Conservation (phyloP, 2,113 vertebrate genomes). For the Brienomyrus brachyistius region DNA sequence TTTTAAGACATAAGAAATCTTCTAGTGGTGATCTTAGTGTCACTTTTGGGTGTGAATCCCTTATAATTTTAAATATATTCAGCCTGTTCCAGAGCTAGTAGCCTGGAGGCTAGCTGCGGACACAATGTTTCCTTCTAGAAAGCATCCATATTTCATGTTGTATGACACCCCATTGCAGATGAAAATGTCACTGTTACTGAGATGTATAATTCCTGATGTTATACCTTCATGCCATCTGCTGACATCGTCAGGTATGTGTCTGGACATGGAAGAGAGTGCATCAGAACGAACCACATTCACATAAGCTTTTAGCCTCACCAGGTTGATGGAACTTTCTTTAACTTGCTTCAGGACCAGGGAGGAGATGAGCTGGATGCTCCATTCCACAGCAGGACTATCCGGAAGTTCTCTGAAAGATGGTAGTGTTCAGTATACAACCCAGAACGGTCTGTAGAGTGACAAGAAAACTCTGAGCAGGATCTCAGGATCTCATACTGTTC, state of each 20-base stretch:
- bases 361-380: conserved; percentile 67
- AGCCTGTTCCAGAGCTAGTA: neutral
- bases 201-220: neutral
- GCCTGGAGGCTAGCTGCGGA: no score
- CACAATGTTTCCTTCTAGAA: neutral
- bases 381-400: conserved; percentile 73
- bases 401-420: conserved; percentile 70
- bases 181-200: neutral
- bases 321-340: conserved; percentile 56
- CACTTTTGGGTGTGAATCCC: neutral
- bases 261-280: neutral
- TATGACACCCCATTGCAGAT: neutral
- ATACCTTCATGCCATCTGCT: neutral
- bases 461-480: neutral
- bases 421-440: neutral
- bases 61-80: neutral
- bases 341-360: conserved; percentile 64
- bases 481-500: neutral
- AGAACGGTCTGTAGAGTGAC: neutral
- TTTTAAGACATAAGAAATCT: neutral
- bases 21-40: neutral
- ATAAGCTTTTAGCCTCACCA: conserved; percentile 62
- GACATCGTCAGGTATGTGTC: neutral
- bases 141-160: neutral
- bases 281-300: neutral